These are phyloP conservation scores for Stictonetta naevosa DNA, from an alignment of 2,113 vertebrate species.

Conservation along the genomic window DNA sequence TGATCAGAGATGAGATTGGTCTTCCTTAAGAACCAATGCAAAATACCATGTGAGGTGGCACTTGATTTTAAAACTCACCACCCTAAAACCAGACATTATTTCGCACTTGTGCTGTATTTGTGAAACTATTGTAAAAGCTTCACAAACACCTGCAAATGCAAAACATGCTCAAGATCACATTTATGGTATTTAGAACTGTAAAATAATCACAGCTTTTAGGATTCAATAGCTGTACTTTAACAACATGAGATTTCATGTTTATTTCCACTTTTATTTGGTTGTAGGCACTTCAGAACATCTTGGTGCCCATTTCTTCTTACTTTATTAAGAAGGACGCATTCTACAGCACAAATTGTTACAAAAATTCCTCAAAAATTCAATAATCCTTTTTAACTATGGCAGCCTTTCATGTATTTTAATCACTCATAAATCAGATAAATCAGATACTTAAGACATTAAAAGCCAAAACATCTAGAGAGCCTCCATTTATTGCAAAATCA, in stretches of 20 bases:
- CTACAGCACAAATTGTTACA: background rate
- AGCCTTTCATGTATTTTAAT: background rate
- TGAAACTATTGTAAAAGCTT: background rate
- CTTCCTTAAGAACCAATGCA: background rate
- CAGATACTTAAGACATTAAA: background rate
- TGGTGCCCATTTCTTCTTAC: background rate
- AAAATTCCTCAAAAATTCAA: background rate
- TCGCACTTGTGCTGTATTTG: background rate
- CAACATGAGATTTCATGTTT: background rate
- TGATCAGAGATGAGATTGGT: background rate
- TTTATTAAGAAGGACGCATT: background rate
- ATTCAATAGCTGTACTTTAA: background rate
- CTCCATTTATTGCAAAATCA: background rate
- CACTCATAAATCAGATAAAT: background rate
- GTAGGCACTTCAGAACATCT: background rate
- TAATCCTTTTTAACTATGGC: background rate
- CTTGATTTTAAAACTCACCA: background rate
- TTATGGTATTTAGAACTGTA: background rate
- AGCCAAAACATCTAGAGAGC: background rate
- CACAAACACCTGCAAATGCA: background rate
- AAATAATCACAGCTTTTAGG: background rate
- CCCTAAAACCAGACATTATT: background rate
- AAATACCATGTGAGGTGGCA: background rate
- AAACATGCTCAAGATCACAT: background rate
- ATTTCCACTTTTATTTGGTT: background rate